Evolutionary conservation across 2,888 invertebrate genomes (phyloP).

Genomic region (Callyntrura sp.): DNA sequence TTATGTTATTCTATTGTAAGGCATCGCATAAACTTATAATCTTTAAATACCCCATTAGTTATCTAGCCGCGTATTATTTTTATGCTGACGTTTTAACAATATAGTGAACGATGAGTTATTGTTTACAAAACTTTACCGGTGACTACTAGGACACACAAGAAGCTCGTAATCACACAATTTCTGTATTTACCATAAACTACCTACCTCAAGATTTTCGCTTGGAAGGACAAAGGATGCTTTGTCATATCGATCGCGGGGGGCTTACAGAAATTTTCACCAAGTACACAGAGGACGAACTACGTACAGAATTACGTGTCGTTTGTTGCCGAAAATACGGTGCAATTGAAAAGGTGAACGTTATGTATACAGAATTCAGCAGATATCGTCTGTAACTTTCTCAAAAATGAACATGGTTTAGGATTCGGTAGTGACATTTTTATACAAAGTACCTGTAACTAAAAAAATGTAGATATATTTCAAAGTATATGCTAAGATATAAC

Average conservation of each 20-base stretch:
- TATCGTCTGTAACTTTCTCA: background rate
- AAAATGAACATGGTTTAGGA: constrained; percentile 1
- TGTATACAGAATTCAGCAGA: background rate
- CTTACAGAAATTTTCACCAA: background rate
- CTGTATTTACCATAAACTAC: too few species aligned
- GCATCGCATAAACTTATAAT: too few species aligned
- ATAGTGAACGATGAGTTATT: too few species aligned
- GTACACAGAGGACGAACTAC: background rate
- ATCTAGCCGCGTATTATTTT: too few species aligned
- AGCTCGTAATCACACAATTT: too few species aligned
- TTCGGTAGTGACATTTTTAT: constrained; percentile 36
- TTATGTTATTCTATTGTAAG: too few species aligned
- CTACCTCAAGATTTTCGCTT: background rate
- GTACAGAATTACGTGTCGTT: background rate
- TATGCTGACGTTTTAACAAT: too few species aligned
- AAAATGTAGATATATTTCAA: constrained; percentile 21
- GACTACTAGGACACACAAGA: too few species aligned
- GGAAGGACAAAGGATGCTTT: background rate
- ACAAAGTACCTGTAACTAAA: constrained; percentile 49
- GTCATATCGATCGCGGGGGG: background rate
- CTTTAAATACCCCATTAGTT: too few species aligned
- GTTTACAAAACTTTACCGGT: too few species aligned
- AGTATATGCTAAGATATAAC: background rate
- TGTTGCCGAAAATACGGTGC: background rate
- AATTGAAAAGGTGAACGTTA: background rate